A percentile compares a stretch with the other conserved stretches of the same genome.
Evolutionary conservation across 1,140 invertebrate species (phyloP).

Genomic region (Hesperophylax magnus): DNA sequence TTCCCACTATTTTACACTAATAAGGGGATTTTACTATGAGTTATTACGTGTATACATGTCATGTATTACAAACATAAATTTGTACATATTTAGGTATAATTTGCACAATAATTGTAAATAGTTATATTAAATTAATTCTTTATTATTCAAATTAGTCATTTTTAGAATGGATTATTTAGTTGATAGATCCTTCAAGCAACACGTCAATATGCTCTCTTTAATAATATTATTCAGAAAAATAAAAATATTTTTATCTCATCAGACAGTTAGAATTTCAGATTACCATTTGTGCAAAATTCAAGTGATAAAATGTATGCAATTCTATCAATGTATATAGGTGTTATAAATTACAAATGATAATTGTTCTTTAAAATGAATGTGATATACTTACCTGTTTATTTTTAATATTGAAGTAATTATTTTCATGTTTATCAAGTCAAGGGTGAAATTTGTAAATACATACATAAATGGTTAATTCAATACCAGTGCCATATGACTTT

Average conservation of each 20-base stretch:
- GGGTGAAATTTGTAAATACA: constrained; percentile 34
- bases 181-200: constrained; percentile 36
- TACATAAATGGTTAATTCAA: constrained; percentile 28
- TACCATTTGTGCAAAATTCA: background rate
- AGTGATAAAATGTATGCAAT: constrained; percentile 8
- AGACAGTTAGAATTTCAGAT: background rate
- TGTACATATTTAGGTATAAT: constrained; percentile 18
- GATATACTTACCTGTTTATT: constrained; percentile 40
- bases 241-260: constrained; percentile 1
- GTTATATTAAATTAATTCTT: constrained; percentile 10
- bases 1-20: too few relatives aligned
- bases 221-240: background rate
- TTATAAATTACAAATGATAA: constrained; percentile 27
- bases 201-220: constrained; percentile 44
- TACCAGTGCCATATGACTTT: constrained; percentile 37
- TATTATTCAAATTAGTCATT: constrained; percentile 45
- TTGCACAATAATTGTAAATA: constrained; percentile 42
- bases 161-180: constrained; percentile 37
- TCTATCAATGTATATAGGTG: constrained; percentile 1
- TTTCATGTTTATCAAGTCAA: constrained; percentile 24
- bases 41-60: too few relatives aligned
- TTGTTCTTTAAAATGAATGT: constrained; percentile 38
- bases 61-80: background rate
- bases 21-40: too few relatives aligned
- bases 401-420: constrained; percentile 39